Evolutionary conservation across 2,113 vertebrate species (phyloP).

Genomic region (Cichladusa arquata): DNA sequence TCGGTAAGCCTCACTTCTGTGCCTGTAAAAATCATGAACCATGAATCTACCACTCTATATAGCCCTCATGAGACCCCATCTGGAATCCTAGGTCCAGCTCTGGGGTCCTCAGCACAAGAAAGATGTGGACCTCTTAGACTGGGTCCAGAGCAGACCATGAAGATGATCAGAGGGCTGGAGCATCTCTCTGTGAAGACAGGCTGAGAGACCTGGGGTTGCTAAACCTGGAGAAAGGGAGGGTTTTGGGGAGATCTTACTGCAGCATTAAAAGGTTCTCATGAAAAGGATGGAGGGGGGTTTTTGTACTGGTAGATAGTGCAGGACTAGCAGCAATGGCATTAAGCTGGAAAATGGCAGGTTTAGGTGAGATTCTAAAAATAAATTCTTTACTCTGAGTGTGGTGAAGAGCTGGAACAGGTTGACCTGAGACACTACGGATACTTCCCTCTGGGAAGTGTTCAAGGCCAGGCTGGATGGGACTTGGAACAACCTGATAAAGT

Average conservation of each 20-base stretch:
- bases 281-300: neutral
- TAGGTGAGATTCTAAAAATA: neutral
- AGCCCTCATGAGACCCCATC: neutral
- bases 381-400: neutral
- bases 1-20: fast-evolving
- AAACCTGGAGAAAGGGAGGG: neutral
- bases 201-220: neutral
- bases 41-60: neutral
- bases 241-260: neutral
- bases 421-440: neutral
- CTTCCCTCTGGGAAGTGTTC: neutral
- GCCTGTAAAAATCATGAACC: neutral
- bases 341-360: neutral
- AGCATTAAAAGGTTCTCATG: neutral
- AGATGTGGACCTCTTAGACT: too few species aligned
- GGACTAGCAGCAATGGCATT: neutral
- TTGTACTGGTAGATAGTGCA: neutral
- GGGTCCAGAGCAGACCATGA: neutral
- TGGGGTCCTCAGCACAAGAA: neutral
- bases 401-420: neutral
- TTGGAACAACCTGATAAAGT: neutral
- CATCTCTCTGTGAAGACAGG: neutral
- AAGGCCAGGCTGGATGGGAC: neutral
- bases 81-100: neutral
- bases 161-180: too few species aligned